These are phyloP conservation scores for Orbicella faveolata DNA, from an alignment of 64 coral and sea anemone species.

Conservation along the genomic window DNA sequence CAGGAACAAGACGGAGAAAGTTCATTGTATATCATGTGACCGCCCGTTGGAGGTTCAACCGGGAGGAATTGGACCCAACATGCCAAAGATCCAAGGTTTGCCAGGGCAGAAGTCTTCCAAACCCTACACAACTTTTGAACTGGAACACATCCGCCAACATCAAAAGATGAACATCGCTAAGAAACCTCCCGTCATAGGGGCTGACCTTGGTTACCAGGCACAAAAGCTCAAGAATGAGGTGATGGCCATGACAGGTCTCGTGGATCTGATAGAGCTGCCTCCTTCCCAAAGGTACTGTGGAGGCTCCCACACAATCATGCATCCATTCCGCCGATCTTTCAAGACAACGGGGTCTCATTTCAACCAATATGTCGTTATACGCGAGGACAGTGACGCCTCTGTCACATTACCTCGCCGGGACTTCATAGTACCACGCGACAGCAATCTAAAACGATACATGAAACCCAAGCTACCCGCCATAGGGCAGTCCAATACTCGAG, in stretches of 20 bases:
- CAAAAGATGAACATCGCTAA: slow-evolving; percentile 58
- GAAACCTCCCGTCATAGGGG: slow-evolving; percentile 68
- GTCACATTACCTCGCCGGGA: slow-evolving; percentile 75
- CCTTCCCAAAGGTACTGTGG: slow-evolving; percentile 89
- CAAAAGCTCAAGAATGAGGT: slow-evolving; percentile 90
- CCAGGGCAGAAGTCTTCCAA: slow-evolving; percentile 83
- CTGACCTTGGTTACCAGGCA: slow-evolving; percentile 74
- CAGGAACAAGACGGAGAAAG: slow-evolving; percentile 76
- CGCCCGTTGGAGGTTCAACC: slow-evolving; percentile 72
- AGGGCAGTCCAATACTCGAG: slow-evolving; percentile 44
- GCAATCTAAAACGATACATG: slow-evolving; percentile 58
- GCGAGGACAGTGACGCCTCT: slow-evolving; percentile 68
- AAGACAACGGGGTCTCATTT: slow-evolving; percentile 79
- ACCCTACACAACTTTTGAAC: slow-evolving; percentile 89
- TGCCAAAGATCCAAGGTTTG: slow-evolving; percentile 78
- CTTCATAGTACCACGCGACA: slow-evolving; percentile 81
- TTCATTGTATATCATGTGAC: slow-evolving; percentile 92
- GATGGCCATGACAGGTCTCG: slow-evolving; percentile 75
- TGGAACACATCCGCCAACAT: slow-evolving; percentile 84
- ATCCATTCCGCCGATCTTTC: slow-evolving; percentile 79
- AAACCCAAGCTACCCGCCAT: slow-evolving; percentile 87
- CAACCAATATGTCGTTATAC: slow-evolving; percentile 91
- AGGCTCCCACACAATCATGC: slow-evolving; percentile 87
- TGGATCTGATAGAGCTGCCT: slow-evolving; percentile 77
- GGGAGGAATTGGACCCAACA: slow-evolving; percentile 31